Conservation (phyloP, 2,797 vertebrate genomes). For the Austrolebias charrua region DNA sequence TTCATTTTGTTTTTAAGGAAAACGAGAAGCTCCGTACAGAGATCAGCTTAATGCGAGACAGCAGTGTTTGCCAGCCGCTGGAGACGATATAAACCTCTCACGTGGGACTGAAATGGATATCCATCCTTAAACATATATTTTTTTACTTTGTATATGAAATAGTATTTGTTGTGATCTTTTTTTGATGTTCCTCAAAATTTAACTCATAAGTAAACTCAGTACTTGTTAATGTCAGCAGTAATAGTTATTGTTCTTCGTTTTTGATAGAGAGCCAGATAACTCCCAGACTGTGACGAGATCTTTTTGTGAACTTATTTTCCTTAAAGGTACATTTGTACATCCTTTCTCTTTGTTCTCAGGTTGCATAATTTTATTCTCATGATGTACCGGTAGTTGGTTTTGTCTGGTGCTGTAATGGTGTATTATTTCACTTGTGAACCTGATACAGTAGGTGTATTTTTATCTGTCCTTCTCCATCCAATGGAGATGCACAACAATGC, state of each 20-base stretch:
- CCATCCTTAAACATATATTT: not conserved
- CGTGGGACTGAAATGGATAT: not conserved
- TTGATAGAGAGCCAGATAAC: not conserved
- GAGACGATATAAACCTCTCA: constrained; percentile 30
- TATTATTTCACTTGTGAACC: constrained; percentile 4
- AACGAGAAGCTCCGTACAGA: constrained; percentile 73
- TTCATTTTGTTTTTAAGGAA: constrained; percentile 64
- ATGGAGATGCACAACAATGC: not conserved
- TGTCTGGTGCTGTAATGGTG: constrained; percentile 20
- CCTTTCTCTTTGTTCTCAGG: not conserved
- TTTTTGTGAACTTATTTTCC: no score
- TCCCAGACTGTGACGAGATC: not conserved
- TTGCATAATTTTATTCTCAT: constrained; percentile 5
- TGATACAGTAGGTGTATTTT: not conserved
- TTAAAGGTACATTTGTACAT: not conserved
- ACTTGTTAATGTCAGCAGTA: not conserved
- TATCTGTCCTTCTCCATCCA: not conserved
- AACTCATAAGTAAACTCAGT: not conserved
- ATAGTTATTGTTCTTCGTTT: constrained; percentile 3
- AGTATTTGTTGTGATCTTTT: not conserved
- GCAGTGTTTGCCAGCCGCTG: constrained; percentile 11
- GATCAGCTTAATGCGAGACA: constrained; percentile 49
- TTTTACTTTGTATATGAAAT: not conserved
- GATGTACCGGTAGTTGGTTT: not conserved
- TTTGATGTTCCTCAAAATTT: not conserved